These are phyloP conservation scores for Idris sp. DNA, from an alignment of 1,140 invertebrate genomes.

Conservation along the genomic window DNA sequence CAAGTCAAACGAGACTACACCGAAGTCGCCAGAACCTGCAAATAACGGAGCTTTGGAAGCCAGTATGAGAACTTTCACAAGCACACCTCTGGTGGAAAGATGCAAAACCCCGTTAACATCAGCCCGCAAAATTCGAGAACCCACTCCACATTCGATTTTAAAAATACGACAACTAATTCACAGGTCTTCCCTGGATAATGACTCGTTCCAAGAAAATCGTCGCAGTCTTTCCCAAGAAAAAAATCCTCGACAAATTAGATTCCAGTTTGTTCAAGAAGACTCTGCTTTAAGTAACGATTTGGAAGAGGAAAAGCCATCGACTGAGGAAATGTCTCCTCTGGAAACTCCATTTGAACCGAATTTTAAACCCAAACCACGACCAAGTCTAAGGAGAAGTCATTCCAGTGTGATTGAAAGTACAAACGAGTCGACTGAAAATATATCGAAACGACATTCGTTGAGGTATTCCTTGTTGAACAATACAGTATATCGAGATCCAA, in stretches of 20 bases:
- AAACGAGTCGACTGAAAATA: too few relatives aligned
- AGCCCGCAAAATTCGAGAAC: constrained; percentile 6
- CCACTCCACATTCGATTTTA: constrained; percentile 75
- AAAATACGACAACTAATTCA: constrained; percentile 73
- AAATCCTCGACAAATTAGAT: constrained; percentile 54
- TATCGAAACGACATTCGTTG: too few relatives aligned
- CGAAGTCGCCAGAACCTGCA: constrained; percentile 1
- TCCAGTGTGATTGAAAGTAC: too few relatives aligned
- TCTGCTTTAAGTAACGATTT: constrained; percentile 1
- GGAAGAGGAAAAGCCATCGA: too few relatives aligned
- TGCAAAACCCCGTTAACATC: constrained; percentile 53
- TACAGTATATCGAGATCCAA: too few relatives aligned
- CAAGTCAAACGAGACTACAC: neutral
- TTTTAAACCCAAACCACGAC: too few relatives aligned
- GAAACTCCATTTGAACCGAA: too few relatives aligned
- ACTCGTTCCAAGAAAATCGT: neutral
- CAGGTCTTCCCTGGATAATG: constrained; percentile 58
- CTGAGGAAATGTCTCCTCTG: too few relatives aligned
- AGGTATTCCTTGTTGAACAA: too few relatives aligned
- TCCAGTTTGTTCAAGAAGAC: constrained; percentile 47
- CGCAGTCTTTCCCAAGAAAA: constrained; percentile 26
- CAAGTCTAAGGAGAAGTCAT: too few relatives aligned
- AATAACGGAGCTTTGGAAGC: constrained; percentile 26
- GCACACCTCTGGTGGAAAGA: constrained; percentile 70
- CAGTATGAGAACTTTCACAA: constrained; percentile 64